phyloP scores from a whole-genome alignment of 2,113 vertebrate genomes.

The Dinomys branickii region DNA sequence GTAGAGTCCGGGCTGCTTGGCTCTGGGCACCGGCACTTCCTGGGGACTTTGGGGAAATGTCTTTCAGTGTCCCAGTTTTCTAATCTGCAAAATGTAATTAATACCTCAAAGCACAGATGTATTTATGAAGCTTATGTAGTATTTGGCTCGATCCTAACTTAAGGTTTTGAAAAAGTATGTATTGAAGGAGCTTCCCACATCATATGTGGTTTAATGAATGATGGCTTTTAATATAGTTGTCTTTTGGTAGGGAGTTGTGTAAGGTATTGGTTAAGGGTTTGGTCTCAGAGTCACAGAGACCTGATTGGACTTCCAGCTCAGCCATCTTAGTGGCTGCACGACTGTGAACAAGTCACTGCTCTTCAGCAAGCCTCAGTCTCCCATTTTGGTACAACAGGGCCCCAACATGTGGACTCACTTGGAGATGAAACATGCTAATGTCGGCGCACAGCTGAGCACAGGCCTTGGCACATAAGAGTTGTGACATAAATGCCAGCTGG shows the following conservation, averaged over 20 bases:
- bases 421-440: neutral
- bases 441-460: neutral
- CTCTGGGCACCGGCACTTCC: neutral
- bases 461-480: accelerated
- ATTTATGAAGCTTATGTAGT: neutral
- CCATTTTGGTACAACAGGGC: neutral
- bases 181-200: neutral
- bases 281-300: neutral
- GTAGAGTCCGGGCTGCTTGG: neutral
- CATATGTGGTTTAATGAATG: neutral
- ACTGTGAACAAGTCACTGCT: neutral
- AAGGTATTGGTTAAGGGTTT: neutral
- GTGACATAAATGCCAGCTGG: neutral
- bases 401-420: neutral
- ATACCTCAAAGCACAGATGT: neutral
- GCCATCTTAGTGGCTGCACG: neutral
- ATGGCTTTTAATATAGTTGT: neutral
- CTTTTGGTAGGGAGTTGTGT: neutral
- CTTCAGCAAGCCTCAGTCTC: neutral
- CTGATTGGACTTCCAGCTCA: neutral
- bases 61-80: neutral
- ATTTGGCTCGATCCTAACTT: neutral
- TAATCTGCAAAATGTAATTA: neutral
- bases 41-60: neutral
- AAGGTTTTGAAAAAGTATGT: neutral